Conservation (phyloP, 1,140 invertebrate genomes). For the Pachyrhynchus sulphureomaculatus region DNA sequence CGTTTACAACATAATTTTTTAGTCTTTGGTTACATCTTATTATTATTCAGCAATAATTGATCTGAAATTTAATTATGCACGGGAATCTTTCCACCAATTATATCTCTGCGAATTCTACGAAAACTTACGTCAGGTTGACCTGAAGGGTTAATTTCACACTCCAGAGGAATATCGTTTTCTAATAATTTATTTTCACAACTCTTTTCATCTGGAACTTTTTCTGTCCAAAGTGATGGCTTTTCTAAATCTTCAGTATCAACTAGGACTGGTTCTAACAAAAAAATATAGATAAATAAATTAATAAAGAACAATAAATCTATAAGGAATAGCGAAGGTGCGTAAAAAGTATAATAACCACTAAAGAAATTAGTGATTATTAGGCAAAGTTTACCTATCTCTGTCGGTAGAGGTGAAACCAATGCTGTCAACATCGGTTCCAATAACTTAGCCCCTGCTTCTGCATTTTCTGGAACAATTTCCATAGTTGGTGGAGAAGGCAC, state of each 20-base stretch:
- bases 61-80: too few species aligned
- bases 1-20: too few species aligned
- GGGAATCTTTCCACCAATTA: too few species aligned
- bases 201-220: neutral
- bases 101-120: too few species aligned
- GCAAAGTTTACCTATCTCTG: neutral
- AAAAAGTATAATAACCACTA: too few species aligned
- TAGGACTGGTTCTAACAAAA: neutral
- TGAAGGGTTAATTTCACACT: slow-evolving; percentile 12
- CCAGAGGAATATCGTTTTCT: slow-evolving; percentile 9
- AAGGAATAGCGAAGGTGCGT: too few species aligned
- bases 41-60: too few species aligned
- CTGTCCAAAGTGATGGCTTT: neutral
- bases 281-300: neutral
- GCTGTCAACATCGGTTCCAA: neutral
- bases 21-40: too few species aligned
- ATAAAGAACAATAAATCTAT: neutral
- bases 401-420: neutral
- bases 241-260: neutral
- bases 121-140: slow-evolving; percentile 32
- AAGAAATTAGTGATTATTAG: too few species aligned
- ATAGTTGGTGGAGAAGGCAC: slow-evolving; percentile 1
- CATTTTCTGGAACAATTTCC: slow-evolving; percentile 4
- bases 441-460: neutral
- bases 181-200: slow-evolving; percentile 17